phyloP scores from a whole-genome alignment of 2,888 invertebrate genomes.

The Nomada hirtipes region DNA sequence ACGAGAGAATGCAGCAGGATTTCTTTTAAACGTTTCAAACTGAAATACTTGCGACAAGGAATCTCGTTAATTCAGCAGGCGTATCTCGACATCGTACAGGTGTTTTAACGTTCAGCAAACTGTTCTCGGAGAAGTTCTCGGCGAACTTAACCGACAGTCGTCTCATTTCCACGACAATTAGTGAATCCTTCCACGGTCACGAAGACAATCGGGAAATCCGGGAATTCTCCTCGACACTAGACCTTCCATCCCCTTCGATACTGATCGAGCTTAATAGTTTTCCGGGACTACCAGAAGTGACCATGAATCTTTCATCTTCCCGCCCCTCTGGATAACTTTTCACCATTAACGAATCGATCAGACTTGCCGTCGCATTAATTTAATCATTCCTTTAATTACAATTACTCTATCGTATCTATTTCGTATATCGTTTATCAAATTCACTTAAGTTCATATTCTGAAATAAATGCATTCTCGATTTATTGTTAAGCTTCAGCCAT shows the following conservation, averaged over 20 bases:
- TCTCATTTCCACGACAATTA: slow-evolving; percentile 31
- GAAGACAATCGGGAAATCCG: slow-evolving; percentile 5
- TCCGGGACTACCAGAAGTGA: slow-evolving; percentile 24
- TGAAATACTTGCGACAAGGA: background rate
- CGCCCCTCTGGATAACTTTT: background rate
- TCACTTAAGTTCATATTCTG: no score
- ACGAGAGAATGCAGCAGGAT: no score
- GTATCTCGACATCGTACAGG: background rate
- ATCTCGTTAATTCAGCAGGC: background rate
- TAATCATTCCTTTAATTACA: background rate
- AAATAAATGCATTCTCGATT: no score
- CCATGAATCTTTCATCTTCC: slow-evolving; percentile 29
- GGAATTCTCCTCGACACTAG: background rate
- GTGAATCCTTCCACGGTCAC: slow-evolving; percentile 13
- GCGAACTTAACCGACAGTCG: slow-evolving; percentile 9
- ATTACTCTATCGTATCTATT: no score
- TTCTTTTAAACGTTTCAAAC: background rate
- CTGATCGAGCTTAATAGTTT: slow-evolving; percentile 46
- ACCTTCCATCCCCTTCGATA: slow-evolving; percentile 29
- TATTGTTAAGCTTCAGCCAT: no score
- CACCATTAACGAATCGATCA: background rate
- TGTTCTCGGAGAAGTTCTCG: background rate
- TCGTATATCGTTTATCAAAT: no score
- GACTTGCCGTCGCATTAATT: slow-evolving; percentile 2
- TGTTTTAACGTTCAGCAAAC: slow-evolving; percentile 7